Evolutionary conservation across 2,797 vertebrate genomes (phyloP).

Genomic region (Centropyge bicolor): DNA sequence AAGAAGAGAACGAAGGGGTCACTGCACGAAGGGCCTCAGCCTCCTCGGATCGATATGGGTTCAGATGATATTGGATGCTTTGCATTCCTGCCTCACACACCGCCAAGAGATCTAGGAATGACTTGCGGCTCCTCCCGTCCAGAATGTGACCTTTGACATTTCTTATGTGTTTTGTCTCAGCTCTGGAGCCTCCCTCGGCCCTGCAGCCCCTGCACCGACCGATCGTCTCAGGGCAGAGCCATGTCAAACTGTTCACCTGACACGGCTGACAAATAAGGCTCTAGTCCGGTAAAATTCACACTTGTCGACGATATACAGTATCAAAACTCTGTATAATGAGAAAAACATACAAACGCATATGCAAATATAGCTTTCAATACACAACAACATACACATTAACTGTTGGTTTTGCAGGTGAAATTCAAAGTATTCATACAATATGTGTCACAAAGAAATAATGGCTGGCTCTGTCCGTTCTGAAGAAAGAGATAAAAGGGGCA

Average conservation of each 20-base stretch:
- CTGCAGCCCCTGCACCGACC: conserved; percentile 37
- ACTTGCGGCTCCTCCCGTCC: conserved; percentile 44
- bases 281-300: conserved; percentile 71
- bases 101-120: conserved; percentile 46
- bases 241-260: conserved; percentile 47
- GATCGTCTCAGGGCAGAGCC: conserved; percentile 39
- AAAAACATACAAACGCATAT: conserved; percentile 73
- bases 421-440: conserved; percentile 72
- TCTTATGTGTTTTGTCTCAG: conserved; percentile 39
- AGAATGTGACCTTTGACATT: conserved; percentile 66
- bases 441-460: conserved; percentile 70
- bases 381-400: conserved; percentile 71
- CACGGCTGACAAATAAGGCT: conserved; percentile 60
- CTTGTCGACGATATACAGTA: conserved; percentile 70
- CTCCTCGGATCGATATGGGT: conserved; percentile 33
- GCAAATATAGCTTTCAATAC: conserved; percentile 79
- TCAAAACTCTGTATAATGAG: conserved; percentile 77
- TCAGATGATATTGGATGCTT: conserved; percentile 47
- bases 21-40: conserved; percentile 29
- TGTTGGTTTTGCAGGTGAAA: conserved; percentile 74
- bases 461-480: conserved; percentile 71
- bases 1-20: conserved; percentile 46
- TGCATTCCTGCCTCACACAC: conserved; percentile 47
- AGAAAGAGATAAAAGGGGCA: conserved; percentile 34
- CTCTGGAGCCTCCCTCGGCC: conserved; percentile 29